These are phyloP conservation scores for Schizopygopsis malacanthus DNA, from an alignment of 2,797 vertebrate genomes.

Conservation along the genomic window DNA sequence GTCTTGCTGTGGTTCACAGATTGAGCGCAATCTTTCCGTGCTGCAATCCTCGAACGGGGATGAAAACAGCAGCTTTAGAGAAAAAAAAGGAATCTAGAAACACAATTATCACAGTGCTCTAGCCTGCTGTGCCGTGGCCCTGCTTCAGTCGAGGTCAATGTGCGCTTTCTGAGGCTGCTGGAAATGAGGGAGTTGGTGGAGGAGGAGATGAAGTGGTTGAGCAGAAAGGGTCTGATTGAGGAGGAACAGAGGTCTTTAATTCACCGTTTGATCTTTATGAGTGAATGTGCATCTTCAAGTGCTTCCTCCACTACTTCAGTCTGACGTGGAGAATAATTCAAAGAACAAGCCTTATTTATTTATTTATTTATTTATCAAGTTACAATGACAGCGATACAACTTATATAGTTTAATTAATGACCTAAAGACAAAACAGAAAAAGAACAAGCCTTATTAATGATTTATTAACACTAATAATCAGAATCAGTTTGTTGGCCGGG, in stretches of 20 bases:
- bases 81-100: constrained; percentile 37
- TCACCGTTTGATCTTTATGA: constrained; percentile 38
- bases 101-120: constrained; percentile 35
- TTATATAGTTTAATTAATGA: background rate
- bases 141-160: constrained; percentile 26
- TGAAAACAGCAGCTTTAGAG: constrained; percentile 39
- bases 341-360: background rate
- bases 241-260: constrained; percentile 27
- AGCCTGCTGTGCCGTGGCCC: constrained; percentile 18
- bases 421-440: background rate
- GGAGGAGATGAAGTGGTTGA: constrained; percentile 36
- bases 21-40: constrained; percentile 14
- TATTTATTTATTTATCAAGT: background rate
- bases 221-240: constrained; percentile 21
- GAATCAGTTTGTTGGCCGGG: background rate
- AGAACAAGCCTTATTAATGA: background rate
- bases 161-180: constrained; percentile 42
- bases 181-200: constrained; percentile 36
- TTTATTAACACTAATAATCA: background rate
- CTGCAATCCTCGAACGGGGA: constrained; percentile 17
- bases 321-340: constrained; percentile 26
- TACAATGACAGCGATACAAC: background rate
- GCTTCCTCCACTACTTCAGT: constrained; percentile 12
- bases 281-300: constrained; percentile 24
- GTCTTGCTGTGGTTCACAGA: constrained; percentile 42